Base-by-base conservation (phyloP, 2,113 vertebrate genomes). In the Nibea albiflora region DNA sequence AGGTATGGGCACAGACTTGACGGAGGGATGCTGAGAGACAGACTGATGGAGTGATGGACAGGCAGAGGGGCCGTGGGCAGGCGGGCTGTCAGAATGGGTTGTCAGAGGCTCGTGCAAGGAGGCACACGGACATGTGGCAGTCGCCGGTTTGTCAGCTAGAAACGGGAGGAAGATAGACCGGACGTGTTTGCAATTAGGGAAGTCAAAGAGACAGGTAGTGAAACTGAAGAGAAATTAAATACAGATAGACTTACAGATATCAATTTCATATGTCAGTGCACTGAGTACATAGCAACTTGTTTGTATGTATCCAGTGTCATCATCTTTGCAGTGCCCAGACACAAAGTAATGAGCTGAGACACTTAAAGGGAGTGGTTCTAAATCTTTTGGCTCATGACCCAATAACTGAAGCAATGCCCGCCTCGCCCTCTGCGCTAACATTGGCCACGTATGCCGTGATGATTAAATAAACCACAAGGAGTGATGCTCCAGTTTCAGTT, bases 1-100 rank as follows among this genome's bases (percentile, higher is more conserved):
- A 97, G 97, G 98, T 99, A 81, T 9, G 19, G 35, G 10, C 39
- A 46, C 49, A 15, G 19, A 5, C n/a, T 35, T 12, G 17, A 22
- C 35, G 9, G 46, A 24, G 4, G 5, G 5, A 15, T 39, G 5
- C 20, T 12, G 52, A 47, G 52, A 47, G 53, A 4, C 19, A n/a
- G 50, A 64, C 10, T 47, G 71, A 5, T 24, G 26, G 42, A 19
- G 39, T 39, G 76, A 69, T 53, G n/a, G 72, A 61, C 54, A 64
- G 57, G 19, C 19, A 24, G 19, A n/a, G 16, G 46, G 58, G 10
- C 35, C 53, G 58, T 46, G 44, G 44, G 44, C 44, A 46, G 56
- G 20, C 2, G 46, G 47, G 12, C 12, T 67, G 64, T n/a, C 35
- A 50, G 62, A 52, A 52, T 8, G 11, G 39, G 54, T 44, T 19